Conservation (phyloP, 2,888 invertebrate species). For the Agonum fuliginosum region DNA sequence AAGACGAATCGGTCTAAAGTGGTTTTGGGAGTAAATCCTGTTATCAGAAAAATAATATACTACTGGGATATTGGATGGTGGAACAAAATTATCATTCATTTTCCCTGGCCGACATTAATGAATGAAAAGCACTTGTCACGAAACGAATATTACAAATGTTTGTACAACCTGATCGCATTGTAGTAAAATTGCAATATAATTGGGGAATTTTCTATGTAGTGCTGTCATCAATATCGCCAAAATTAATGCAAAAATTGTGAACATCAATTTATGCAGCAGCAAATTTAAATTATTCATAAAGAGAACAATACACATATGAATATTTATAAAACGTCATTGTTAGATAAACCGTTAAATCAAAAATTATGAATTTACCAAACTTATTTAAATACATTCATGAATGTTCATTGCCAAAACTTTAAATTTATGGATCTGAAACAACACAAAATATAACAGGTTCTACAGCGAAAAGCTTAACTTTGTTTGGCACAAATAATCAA, state of each 20-base stretch:
- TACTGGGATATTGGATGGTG: no score
- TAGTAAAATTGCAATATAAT: conserved; percentile 17
- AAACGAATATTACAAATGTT: conserved; percentile 9
- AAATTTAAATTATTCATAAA: conserved; percentile 45
- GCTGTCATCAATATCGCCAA: not conserved
- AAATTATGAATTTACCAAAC: conserved; percentile 20
- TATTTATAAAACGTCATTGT: conserved; percentile 41
- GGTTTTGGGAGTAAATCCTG: no score
- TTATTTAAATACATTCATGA: conserved; percentile 27
- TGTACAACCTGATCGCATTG: not conserved
- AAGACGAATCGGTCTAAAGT: no score
- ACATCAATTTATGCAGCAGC: conserved; percentile 41
- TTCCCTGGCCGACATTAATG: not conserved
- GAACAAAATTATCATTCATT: not conserved
- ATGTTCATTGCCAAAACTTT: not conserved
- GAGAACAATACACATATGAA: conserved; percentile 44
- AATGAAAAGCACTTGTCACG: not conserved
- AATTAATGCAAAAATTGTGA: conserved; percentile 34
- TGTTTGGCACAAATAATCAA: no score
- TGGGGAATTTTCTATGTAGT: conserved; percentile 19
- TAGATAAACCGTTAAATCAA: conserved; percentile 38
- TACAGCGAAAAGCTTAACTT: not conserved
- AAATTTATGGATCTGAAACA: not conserved
- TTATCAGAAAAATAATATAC: no score
- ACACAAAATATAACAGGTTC: not conserved